Base-by-base conservation (phyloP, 2,797 vertebrate species). In the Ptychobarbus kaznakovi region DNA sequence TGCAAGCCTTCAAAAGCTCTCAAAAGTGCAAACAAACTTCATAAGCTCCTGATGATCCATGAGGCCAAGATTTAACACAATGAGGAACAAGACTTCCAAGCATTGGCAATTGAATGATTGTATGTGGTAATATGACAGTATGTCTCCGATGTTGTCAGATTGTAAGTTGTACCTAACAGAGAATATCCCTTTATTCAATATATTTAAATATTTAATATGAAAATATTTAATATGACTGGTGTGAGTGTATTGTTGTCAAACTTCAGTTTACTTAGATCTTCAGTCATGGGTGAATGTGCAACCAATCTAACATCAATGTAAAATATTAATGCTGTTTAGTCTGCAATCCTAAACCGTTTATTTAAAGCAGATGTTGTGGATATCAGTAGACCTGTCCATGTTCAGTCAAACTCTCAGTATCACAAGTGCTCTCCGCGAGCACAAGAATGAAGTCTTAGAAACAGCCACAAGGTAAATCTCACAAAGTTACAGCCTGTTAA, bases 401-500 rank as follows among this genome's bases (percentile, higher is more conserved):
- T 74, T 82, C 70, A 49, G 56, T 63, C 69, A 6, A 35, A 61
- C 51, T 72, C 51, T 82, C 38, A 20, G 18, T 44, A 82, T 74
- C 81, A 38, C 58, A 46, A 38, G 56, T 15, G 56, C 68, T 73
- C 69, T 32, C 69, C 42, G 18, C n/a, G 42, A 80, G 61, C 56
- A 65, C 42, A 49, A 69, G 35, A 70, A 28, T 22, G 56, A 11
- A 83, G 42, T 49, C 25, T 25, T 44, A 28, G 15, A 58, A 73
- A 22, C 0, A 1, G 51, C 38, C 56, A 61, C 3, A 20, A 56
- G n/a, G 80, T 88, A 89, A 90, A 88, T 89, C 86, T 87, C 83
- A 80, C 70, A 61, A 84, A 85, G 84, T 73, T 86, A 78, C 51
- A 58, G 61, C 58, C 79, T 6, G 76, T 90, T 69, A 86, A 91